Evolutionary conservation across 1,140 invertebrate genomes (phyloP).

Genomic region (Choristoneura fumiferana): DNA sequence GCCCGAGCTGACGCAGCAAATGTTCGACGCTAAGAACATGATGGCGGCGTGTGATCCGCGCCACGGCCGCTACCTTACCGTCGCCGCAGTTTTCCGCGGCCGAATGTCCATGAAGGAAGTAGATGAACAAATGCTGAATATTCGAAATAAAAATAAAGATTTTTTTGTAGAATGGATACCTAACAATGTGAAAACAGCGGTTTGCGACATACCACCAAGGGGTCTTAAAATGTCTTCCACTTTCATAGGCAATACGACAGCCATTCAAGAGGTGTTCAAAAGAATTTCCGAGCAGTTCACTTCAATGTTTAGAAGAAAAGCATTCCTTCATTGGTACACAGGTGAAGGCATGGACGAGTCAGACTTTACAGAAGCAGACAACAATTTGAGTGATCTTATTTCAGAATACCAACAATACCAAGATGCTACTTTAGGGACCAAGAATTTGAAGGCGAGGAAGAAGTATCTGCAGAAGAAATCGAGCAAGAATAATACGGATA

Average conservation of each 20-base stretch:
- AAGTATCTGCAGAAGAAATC: conserved; percentile 78
- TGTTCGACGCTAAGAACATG: too few relatives aligned
- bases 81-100: conserved; percentile 87
- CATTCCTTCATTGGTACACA: conserved; percentile 95
- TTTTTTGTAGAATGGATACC: conserved; percentile 97
- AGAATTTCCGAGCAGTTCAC: conserved; percentile 92
- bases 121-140: too few relatives aligned
- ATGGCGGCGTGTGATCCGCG: too few relatives aligned
- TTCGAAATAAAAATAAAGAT: conserved; percentile 92
- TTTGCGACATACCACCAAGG: conserved; percentile 93
- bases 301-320: conserved; percentile 95
- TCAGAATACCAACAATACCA: conserved; percentile 95
- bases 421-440: conserved; percentile 84
- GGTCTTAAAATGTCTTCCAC: conserved; percentile 95
- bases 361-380: conserved; percentile 89
- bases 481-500: too few relatives aligned
- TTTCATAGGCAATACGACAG: conserved; percentile 93
- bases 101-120: conserved; percentile 87
- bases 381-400: conserved; percentile 89
- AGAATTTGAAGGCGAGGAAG: conserved; percentile 77
- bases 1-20: too few relatives aligned
- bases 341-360: conserved; percentile 93
- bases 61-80: too few relatives aligned
- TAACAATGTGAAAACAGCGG: conserved; percentile 92
- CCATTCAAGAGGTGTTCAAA: conserved; percentile 93